Evolutionary conservation across 2,888 invertebrate genomes (phyloP).

Genomic region (Hypselothyrea guttata): DNA sequence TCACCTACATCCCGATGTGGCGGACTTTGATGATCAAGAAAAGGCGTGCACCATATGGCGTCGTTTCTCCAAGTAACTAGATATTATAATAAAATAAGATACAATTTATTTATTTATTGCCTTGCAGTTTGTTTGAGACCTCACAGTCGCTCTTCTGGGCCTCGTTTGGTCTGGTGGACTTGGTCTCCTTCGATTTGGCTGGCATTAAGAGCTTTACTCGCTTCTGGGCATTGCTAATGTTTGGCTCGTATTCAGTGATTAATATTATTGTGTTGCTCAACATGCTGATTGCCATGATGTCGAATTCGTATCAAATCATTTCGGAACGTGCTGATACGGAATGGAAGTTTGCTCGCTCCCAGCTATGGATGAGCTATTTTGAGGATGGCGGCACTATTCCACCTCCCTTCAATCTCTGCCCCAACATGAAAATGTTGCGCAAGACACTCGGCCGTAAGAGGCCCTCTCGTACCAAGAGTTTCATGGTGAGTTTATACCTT

Average conservation of each 20-base stretch:
- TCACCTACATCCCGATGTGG: slow-evolving; percentile 87
- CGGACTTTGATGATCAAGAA: slow-evolving; percentile 92
- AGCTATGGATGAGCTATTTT: slow-evolving; percentile 98
- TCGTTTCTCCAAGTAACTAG: slow-evolving; percentile 91
- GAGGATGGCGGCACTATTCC: slow-evolving; percentile 96
- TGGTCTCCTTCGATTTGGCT: slow-evolving; percentile 95
- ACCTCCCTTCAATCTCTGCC: slow-evolving; percentile 96
- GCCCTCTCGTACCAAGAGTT: slow-evolving; percentile 84
- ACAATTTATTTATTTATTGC: background rate
- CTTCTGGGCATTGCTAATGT: slow-evolving; percentile 98
- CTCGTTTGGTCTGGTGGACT: slow-evolving; percentile 96
- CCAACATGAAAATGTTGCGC: slow-evolving; percentile 89
- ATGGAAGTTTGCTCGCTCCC: slow-evolving; percentile 98
- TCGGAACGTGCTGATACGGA: slow-evolving; percentile 97
- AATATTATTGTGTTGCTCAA: slow-evolving; percentile 98
- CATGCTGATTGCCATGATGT: slow-evolving; percentile 99
- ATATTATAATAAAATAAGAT: no score
- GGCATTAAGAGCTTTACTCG: slow-evolving; percentile 98
- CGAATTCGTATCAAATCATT: slow-evolving; percentile 98
- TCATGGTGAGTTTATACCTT: slow-evolving; percentile 83
- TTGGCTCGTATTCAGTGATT: slow-evolving; percentile 98
- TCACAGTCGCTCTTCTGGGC: slow-evolving; percentile 99
- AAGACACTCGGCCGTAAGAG: slow-evolving; percentile 83
- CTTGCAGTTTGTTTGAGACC: slow-evolving; percentile 95
- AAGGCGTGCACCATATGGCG: slow-evolving; percentile 93